A percentile compares a stretch with the other conserved stretches of the same genome.
phyloP scores from a whole-genome alignment of 2,888 invertebrate genomes.

The Apamea monoglypha region DNA sequence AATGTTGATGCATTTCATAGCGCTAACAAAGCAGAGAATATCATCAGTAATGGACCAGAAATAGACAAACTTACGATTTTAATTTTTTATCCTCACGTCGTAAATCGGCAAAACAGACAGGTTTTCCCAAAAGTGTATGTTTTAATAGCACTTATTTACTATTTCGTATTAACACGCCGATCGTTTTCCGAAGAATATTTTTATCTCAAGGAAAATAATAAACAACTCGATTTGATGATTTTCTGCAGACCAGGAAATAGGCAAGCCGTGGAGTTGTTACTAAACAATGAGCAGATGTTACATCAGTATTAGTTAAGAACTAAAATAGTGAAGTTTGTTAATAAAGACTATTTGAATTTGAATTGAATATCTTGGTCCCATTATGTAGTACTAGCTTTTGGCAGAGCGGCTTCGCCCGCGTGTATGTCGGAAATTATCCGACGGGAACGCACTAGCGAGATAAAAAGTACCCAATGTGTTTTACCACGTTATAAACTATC shows the following conservation, averaged over 20 bases:
- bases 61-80: slow-evolving; percentile 10
- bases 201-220: slow-evolving; percentile 27
- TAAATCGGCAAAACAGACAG: slow-evolving; percentile 8
- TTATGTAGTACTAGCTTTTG: not conserved
- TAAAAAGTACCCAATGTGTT: no score
- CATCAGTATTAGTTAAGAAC: not conserved
- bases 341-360: not conserved
- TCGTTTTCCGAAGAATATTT: slow-evolving; percentile 20
- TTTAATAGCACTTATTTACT: slow-evolving; percentile 19
- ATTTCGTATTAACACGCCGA: not conserved
- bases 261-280: slow-evolving; percentile 6
- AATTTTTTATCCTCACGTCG: slow-evolving; percentile 16
- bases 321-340: not conserved
- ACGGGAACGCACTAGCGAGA: no score
- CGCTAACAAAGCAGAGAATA: slow-evolving; percentile 15
- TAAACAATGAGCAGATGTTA: slow-evolving; percentile 12
- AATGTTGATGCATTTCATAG: not conserved
- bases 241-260: slow-evolving; percentile 39
- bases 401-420: no score
- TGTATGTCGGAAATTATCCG: no score
- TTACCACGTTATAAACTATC: no score
- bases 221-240: slow-evolving; percentile 32
- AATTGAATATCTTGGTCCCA: not conserved
- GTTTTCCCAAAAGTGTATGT: slow-evolving; percentile 16
- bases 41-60: not conserved